Percentiles rank a stretch among this genome's conserved stretches.
These are phyloP conservation scores for Boulengeromyrus knoepffleri DNA, from an alignment of 2,113 vertebrate genomes.

Conservation along the genomic window DNA sequence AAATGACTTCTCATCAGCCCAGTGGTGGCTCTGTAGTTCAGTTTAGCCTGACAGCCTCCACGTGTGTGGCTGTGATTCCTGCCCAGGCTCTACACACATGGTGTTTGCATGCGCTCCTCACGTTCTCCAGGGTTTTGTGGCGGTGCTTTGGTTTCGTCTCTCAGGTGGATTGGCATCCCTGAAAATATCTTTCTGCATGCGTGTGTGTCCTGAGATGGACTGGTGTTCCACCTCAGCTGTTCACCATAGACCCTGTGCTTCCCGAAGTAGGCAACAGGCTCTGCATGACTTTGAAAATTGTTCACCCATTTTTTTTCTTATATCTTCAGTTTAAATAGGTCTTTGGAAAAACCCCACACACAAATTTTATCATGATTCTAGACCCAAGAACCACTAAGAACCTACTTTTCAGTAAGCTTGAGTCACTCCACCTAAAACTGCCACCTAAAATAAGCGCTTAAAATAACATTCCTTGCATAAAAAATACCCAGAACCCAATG, in stretches of 20 bases:
- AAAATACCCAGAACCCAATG: not conserved
- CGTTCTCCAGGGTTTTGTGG: not conserved
- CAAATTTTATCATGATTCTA: not conserved
- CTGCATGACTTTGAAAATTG: not conserved
- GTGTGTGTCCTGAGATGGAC: not conserved
- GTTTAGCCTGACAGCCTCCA: not conserved
- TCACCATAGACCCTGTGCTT: not conserved
- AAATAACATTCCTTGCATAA: not conserved
- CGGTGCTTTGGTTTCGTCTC: not conserved
- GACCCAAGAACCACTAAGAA: not conserved
- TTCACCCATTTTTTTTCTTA: not conserved
- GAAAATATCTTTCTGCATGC: not conserved
- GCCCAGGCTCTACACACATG: not conserved
- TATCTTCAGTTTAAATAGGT: conserved; percentile 8
- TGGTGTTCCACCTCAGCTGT: not conserved
- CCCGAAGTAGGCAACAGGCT: not conserved
- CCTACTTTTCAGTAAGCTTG: not conserved
- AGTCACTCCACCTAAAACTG: not conserved
- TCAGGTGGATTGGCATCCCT: not conserved
- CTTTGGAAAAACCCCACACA: conserved; percentile 20
- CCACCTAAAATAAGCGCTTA: not conserved
- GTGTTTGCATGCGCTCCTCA: not conserved
- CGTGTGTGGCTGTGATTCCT: not conserved
- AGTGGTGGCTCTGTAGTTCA: not conserved
- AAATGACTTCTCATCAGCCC: not conserved